Percentiles rank a stretch among this genome's conserved stretches.
Conservation (phyloP, 2,113 vertebrate genomes). For the Malurus elegans region DNA sequence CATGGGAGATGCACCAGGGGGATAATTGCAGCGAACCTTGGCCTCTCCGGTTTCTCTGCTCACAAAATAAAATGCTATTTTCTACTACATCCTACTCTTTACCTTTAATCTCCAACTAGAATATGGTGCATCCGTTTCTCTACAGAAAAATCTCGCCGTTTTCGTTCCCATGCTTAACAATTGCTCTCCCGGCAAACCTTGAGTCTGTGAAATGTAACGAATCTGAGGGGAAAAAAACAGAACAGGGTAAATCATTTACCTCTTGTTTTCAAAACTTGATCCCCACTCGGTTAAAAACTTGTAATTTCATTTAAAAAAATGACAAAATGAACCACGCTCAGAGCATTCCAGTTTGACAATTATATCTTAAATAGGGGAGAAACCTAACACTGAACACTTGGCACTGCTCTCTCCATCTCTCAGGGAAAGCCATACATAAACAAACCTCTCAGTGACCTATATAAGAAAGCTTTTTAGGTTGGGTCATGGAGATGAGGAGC, state of each 20-base stretch:
- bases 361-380: not conserved
- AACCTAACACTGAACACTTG: not conserved
- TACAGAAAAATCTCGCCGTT: conserved; percentile 86
- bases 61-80: not conserved
- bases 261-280: not conserved
- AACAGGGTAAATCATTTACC: not conserved
- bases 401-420: not conserved
- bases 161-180: conserved; percentile 93
- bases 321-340: not conserved
- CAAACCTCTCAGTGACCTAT: not conserved
- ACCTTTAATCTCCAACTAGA: conserved; percentile 97
- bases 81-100: not conserved
- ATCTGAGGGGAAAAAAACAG: conserved; percentile 76
- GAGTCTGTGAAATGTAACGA: conserved; percentile 99
- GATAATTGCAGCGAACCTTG: not conserved
- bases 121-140: conserved; percentile 87
- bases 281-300: not conserved
- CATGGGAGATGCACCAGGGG: not conserved
- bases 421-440: not conserved
- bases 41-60: not conserved
- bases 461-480: not conserved
- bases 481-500: not conserved
- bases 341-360: accelerated
- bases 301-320: not conserved
- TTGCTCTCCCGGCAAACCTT: conserved; percentile 93